A percentile compares a stretch with the other conserved stretches of the same genome.
phyloP scores from a whole-genome alignment of 2,888 invertebrate species.

The Patella caerulea region DNA sequence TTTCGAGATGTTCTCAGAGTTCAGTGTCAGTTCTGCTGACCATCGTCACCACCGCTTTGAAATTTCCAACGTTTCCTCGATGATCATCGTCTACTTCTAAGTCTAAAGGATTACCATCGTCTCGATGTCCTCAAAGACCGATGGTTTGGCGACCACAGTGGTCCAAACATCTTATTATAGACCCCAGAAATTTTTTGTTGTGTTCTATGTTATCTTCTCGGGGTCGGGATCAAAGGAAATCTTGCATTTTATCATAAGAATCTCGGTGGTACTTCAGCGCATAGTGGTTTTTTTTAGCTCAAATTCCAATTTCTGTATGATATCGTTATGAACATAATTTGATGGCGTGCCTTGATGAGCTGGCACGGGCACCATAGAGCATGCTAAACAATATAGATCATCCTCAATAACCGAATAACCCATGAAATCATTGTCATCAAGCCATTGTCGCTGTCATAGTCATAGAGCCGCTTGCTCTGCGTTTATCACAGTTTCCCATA shows the following conservation, averaged over 20 bases:
- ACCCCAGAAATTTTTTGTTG: background rate
- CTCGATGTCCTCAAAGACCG: background rate
- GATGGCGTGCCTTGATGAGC: too few species aligned
- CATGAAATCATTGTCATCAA: too few species aligned
- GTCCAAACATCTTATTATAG: background rate
- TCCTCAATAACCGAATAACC: too few species aligned
- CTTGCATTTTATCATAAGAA: too few species aligned
- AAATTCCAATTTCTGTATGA: too few species aligned
- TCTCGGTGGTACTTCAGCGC: too few species aligned
- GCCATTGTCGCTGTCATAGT: background rate
- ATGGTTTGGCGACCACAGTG: background rate
- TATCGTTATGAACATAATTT: too few species aligned
- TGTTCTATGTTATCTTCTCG: conserved; percentile 1
- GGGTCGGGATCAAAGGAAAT: background rate
- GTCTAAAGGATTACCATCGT: conserved; percentile 4
- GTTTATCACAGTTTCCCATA: background rate
- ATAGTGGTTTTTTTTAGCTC: too few species aligned
- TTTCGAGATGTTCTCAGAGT: too few species aligned
- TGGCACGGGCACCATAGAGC: too few species aligned
- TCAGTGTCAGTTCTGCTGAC: too few species aligned
- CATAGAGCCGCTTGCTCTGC: background rate
- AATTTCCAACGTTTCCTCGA: background rate
- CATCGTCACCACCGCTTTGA: background rate
- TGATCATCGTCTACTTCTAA: background rate
- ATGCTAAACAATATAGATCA: too few species aligned